Conservation (phyloP, 2,113 vertebrate species). For the Saimiri boliviensis region DNA sequence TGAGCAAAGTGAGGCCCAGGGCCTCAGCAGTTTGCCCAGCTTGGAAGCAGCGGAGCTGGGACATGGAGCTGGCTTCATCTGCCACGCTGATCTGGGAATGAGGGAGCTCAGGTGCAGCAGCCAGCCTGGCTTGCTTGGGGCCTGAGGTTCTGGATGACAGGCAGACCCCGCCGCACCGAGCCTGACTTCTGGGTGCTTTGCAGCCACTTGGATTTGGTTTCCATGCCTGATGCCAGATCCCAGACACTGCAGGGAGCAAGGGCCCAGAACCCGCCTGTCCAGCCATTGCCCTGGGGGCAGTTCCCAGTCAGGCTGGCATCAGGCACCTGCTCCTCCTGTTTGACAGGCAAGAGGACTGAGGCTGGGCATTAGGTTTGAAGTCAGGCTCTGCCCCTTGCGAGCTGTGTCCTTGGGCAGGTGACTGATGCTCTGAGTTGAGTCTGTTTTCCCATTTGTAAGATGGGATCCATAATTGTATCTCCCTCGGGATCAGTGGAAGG, state of each 20-base stretch:
- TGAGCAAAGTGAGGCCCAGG: neutral
- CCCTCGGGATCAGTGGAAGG: neutral
- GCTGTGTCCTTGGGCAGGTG: neutral
- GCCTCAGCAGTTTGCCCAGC: neutral
- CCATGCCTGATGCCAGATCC: neutral
- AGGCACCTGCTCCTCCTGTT: neutral
- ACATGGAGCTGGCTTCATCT: neutral
- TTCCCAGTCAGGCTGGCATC: neutral
- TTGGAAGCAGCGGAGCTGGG: neutral
- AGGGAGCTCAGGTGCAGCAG: neutral
- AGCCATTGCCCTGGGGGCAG: rapidly evolving
- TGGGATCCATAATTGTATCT: neutral
- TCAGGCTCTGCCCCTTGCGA: neutral
- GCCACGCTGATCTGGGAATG: neutral
- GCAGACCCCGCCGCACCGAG: neutral
- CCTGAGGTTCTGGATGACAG: neutral
- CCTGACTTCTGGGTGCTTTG: neutral
- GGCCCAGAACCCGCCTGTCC: neutral
- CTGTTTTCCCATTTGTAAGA: neutral
- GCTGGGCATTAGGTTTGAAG: neutral
- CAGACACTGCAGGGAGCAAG: neutral
- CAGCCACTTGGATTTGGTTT: neutral
- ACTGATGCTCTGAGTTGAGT: too few species aligned
- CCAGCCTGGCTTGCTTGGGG: neutral
- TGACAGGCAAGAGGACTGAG: neutral